These are phyloP conservation scores for Coregonus suidteri DNA, from an alignment of 2,797 vertebrate genomes.

Conservation along the genomic window DNA sequence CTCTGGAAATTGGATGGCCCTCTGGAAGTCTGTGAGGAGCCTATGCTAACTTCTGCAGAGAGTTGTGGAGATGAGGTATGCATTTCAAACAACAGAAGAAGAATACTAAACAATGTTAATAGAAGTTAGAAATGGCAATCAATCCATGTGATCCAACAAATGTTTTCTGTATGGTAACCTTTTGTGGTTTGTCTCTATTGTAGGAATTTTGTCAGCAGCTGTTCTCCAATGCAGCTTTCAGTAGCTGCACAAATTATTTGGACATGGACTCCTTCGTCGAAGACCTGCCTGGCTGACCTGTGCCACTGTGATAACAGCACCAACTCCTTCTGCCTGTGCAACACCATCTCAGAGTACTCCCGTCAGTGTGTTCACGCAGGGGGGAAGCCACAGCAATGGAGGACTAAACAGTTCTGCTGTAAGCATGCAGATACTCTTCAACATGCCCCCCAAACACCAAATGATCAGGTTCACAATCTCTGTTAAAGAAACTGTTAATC, in stretches of 20 bases:
- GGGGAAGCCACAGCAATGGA: constrained; percentile 72
- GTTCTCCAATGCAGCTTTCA: constrained; percentile 63
- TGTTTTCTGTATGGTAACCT: neutral
- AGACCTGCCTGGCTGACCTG: constrained; percentile 66
- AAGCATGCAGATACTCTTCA: constrained; percentile 34
- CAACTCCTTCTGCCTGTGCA: constrained; percentile 59
- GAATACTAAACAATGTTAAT: neutral
- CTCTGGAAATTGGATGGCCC: constrained; percentile 73
- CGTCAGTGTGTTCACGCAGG: constrained; percentile 78
- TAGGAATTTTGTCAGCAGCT: constrained; percentile 70
- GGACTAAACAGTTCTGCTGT: constrained; percentile 72
- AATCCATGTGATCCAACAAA: neutral
- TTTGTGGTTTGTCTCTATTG: constrained; percentile 3
- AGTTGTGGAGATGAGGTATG: constrained; percentile 65
- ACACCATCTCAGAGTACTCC: constrained; percentile 77
- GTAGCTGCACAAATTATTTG: constrained; percentile 58
- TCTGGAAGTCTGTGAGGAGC: constrained; percentile 73
- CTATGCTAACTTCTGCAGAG: neutral
- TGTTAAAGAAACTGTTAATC: neutral
- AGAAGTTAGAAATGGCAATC: neutral
- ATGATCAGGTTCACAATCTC: neutral
- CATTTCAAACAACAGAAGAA: neutral
- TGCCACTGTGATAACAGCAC: constrained; percentile 51
- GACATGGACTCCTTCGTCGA: constrained; percentile 56
- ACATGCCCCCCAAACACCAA: neutral